A percentile compares a stretch with the other conserved stretches of the same genome.
phyloP scores from a whole-genome alignment of 2,113 vertebrate species.

The Psittacus erithacus region DNA sequence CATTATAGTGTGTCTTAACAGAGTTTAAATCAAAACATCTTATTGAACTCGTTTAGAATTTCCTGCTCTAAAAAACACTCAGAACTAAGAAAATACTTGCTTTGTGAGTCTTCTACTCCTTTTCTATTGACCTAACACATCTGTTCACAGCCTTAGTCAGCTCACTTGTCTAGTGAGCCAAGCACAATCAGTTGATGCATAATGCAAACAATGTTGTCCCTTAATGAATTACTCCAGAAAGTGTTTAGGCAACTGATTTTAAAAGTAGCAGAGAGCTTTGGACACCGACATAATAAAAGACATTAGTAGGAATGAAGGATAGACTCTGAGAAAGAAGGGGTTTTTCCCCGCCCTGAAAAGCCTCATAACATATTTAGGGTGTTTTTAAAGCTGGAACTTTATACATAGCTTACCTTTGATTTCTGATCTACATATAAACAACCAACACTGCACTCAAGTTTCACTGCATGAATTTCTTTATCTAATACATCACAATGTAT shows the following conservation, averaged over 20 bases:
- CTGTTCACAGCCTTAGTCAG: neutral
- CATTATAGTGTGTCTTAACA: neutral
- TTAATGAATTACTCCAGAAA: neutral
- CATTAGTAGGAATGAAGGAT: neutral
- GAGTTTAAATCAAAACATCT: neutral
- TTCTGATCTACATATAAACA: slow-evolving; percentile 83
- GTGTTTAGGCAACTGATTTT: neutral
- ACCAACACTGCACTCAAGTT: slow-evolving; percentile 83
- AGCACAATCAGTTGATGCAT: neutral
- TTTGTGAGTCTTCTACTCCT: neutral
- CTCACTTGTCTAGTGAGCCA: neutral
- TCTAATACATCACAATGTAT: slow-evolving; percentile 84
- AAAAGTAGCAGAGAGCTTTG: neutral
- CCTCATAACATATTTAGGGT: neutral
- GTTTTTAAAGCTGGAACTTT: neutral
- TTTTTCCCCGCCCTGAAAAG: neutral
- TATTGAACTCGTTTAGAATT: neutral
- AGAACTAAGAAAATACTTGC: neutral
- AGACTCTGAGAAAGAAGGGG: neutral
- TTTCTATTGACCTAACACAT: neutral
- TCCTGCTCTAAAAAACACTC: neutral
- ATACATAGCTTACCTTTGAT: slow-evolving; percentile 79
- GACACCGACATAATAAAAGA: neutral
- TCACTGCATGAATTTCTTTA: slow-evolving; percentile 73
- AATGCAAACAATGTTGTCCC: neutral